Evolutionary conservation across 2,113 vertebrate species (phyloP).

Genomic region (Pygoscelis antarcticus): DNA sequence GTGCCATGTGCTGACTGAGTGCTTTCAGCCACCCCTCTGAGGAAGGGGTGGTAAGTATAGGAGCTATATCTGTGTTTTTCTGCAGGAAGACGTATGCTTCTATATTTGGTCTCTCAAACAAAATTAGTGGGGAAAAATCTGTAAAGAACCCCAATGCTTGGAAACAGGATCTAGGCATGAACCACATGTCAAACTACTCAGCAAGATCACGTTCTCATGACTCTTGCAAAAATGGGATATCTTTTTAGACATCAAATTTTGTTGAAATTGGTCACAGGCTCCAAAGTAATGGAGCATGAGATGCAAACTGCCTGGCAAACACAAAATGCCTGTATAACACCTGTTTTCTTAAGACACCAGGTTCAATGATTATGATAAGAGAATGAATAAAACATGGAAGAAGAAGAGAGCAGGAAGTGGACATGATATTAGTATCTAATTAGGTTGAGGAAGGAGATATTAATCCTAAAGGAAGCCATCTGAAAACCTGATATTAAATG

Average conservation of each 20-base stretch:
- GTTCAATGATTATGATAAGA: neutral
- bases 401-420: neutral
- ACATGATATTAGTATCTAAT: neutral
- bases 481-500: neutral
- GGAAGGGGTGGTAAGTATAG: neutral
- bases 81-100: neutral
- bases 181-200: rapidly evolving
- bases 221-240: neutral
- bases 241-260: neutral
- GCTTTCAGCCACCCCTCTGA: neutral
- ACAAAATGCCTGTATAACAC: neutral
- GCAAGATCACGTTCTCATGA: neutral
- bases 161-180: neutral
- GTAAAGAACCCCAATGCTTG: neutral
- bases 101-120: neutral
- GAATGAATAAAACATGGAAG: neutral
- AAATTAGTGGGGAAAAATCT: neutral
- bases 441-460: neutral
- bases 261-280: neutral
- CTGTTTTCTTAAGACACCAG: neutral
- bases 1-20: neutral
- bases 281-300: neutral
- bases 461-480: neutral
- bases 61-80: neutral
- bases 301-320: neutral